Evolutionary conservation across 1,140 invertebrate species (phyloP).

Genomic region (Idris sp.): DNA sequence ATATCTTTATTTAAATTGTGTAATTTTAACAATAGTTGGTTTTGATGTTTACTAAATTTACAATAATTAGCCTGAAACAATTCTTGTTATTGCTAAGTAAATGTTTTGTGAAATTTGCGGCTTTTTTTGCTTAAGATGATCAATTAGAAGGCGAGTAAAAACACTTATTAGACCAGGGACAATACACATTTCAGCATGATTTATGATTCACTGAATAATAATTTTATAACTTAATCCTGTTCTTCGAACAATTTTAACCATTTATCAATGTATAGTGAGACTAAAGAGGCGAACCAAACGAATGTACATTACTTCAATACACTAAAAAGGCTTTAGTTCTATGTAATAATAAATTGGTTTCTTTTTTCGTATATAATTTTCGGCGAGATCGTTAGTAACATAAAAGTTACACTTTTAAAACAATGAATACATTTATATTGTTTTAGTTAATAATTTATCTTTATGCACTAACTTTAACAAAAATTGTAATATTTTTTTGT

Average conservation of each 20-base stretch:
- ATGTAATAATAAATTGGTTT: slow-evolving; percentile 36
- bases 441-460: too few species aligned
- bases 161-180: slow-evolving; percentile 16
- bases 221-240: slow-evolving; percentile 46
- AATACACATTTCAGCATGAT: slow-evolving; percentile 34
- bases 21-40: too few species aligned
- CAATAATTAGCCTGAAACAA: too few species aligned
- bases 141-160: slow-evolving; percentile 23
- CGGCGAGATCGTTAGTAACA: slow-evolving; percentile 6
- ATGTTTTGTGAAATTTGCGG: slow-evolving; percentile 10
- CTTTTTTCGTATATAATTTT: slow-evolving; percentile 22
- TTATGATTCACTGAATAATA: slow-evolving; percentile 40
- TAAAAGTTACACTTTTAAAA: neutral
- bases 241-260: slow-evolving; percentile 24
- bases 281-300: slow-evolving; percentile 24
- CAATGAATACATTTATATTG: too few species aligned
- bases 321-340: slow-evolving; percentile 19
- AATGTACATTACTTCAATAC: slow-evolving; percentile 17
- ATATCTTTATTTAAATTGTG: too few species aligned
- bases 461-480: too few species aligned
- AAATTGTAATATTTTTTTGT: too few species aligned
- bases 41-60: too few species aligned
- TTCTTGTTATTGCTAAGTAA: slow-evolving; percentile 10
- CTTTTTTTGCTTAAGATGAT: slow-evolving; percentile 11
- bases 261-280: slow-evolving; percentile 39